phyloP scores from a whole-genome alignment of 2,113 vertebrate species.

The Rhinopomastus cyanomelas region DNA sequence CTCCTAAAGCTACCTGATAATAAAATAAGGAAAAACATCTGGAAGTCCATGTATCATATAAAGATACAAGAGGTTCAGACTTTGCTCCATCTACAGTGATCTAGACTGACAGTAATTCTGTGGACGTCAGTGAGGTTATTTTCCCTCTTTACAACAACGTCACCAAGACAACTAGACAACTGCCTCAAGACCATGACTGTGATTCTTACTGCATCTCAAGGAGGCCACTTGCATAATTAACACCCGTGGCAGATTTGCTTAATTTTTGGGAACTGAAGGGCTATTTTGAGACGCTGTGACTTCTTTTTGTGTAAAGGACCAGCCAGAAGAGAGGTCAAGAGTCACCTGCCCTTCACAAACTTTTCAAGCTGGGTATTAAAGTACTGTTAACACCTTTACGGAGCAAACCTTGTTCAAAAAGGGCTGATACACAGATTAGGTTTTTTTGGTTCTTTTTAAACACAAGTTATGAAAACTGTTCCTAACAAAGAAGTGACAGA shows the following conservation, averaged over 20 bases:
- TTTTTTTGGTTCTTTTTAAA: neutral
- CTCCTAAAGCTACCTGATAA: neutral
- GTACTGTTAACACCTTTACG: neutral
- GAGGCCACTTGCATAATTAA: slow-evolving; percentile 9
- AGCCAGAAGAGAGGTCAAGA: neutral
- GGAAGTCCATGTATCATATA: neutral
- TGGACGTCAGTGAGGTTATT: neutral
- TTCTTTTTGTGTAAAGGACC: neutral
- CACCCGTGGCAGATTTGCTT: neutral
- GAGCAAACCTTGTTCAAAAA: neutral
- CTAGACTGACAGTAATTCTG: neutral
- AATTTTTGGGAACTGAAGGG: neutral
- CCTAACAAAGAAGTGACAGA: neutral
- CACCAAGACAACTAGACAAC: neutral
- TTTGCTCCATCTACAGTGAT: neutral
- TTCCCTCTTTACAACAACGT: neutral
- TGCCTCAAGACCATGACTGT: neutral
- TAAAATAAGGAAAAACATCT: neutral
- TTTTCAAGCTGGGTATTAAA: neutral
- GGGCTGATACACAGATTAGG: neutral
- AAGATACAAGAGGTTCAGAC: neutral
- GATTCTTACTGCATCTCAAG: slow-evolving; percentile 14
- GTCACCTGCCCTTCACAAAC: neutral
- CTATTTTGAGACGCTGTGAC: neutral
- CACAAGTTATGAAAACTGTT: neutral